These are phyloP conservation scores for Himalopsyche anomala DNA, from an alignment of 2,888 invertebrate genomes.

Conservation along the genomic window DNA sequence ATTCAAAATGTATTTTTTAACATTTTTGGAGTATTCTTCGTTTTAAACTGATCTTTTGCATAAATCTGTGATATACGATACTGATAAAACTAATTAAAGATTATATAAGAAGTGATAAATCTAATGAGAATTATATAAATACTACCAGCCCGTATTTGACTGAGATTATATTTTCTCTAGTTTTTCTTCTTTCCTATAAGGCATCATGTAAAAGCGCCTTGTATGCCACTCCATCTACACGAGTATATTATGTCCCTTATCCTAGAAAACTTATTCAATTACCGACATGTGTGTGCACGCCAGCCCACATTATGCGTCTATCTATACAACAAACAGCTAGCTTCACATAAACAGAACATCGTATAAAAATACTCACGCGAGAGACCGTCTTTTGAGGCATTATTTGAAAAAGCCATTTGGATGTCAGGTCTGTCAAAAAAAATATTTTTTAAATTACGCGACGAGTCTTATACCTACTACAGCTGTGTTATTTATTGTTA, in stretches of 20 bases:
- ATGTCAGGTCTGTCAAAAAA: neutral
- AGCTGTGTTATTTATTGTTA: no score
- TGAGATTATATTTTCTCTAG: constrained; percentile 10
- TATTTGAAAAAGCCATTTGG: constrained; percentile 17
- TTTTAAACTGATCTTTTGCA: neutral
- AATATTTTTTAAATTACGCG: neutral
- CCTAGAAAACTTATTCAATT: constrained; percentile 65
- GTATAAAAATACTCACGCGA: neutral
- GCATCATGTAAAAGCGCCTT: constrained; percentile 13
- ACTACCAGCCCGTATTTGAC: neutral
- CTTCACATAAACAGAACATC: neutral
- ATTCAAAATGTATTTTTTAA: no score
- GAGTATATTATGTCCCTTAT: constrained; percentile 62
- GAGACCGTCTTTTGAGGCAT: constrained; percentile 13
- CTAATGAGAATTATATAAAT: neutral
- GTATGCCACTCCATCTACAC: constrained; percentile 53
- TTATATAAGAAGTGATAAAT: neutral
- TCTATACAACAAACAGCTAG: constrained; percentile 18
- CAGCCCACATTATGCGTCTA: constrained; percentile 45
- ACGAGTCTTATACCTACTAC: no score
- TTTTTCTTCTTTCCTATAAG: constrained; percentile 14
- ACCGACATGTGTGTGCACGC: constrained; percentile 64
- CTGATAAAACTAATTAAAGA: neutral
- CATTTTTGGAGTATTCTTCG: no score
- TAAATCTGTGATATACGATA: neutral